Percentiles rank a stretch among this genome's conserved stretches.
These are phyloP conservation scores for Nasonia giraulti DNA, from an alignment of 1,140 invertebrate species.

Conservation along the genomic window DNA sequence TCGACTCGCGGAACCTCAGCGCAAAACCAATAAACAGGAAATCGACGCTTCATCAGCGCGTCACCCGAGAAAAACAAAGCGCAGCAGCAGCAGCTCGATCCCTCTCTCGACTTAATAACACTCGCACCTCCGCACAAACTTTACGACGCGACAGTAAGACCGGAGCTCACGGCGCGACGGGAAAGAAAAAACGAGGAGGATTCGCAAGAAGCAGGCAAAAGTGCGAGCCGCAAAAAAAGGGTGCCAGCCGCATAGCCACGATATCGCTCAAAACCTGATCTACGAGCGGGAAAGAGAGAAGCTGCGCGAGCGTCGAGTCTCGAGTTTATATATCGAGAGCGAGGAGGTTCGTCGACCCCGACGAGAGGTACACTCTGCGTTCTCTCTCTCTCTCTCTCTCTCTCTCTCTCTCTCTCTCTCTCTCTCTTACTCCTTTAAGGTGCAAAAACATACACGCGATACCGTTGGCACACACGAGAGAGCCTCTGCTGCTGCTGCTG, in stretches of 20 bases:
- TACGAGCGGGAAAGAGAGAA: constrained; percentile 21
- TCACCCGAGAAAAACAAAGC: constrained; percentile 1
- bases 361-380: background rate
- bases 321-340: constrained; percentile 45
- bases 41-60: background rate
- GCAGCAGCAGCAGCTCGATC: background rate
- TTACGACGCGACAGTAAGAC: constrained; percentile 21
- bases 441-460: constrained; percentile 72
- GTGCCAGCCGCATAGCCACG: background rate
- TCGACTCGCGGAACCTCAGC: background rate
- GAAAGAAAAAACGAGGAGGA: background rate
- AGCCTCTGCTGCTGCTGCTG: constrained; percentile 52
- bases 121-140: constrained; percentile 1
- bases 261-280: constrained; percentile 36
- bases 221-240: constrained; percentile 4
- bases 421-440: constrained; percentile 60
- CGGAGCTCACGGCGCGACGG: background rate
- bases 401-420: background rate
- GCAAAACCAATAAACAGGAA: constrained; percentile 23
- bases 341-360: constrained; percentile 49
- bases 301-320: background rate
- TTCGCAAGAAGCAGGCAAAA: constrained; percentile 8
- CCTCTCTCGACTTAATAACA: constrained; percentile 2
- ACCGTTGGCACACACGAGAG: constrained; percentile 65
- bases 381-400: background rate